These are phyloP conservation scores for honey bee (Apis mellifera) DNA, from an alignment of 1,140 invertebrate species.

Conservation along the genomic window Amel_HAv3.1 CM009937.2:10471001-10471500, in stretches of 20 bases:
- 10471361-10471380: constrained; percentile 48
- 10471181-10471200: too few relatives aligned
- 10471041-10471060: too few relatives aligned
- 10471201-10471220: background rate
- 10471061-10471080: too few relatives aligned
- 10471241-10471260: background rate
- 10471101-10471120: too few relatives aligned
- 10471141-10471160: too few relatives aligned
- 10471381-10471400: constrained; percentile 51
- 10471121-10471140: too few relatives aligned
- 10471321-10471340: constrained; percentile 16
- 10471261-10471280: background rate
- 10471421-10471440: constrained; percentile 43
- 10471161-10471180: too few relatives aligned
- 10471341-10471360: constrained; percentile 44
- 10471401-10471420: constrained; percentile 59
- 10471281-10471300: background rate
- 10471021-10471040: too few relatives aligned
- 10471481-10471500: background rate
- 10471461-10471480: constrained; percentile 23
- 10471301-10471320: constrained; percentile 19
- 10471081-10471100: too few relatives aligned
- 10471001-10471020: too few relatives aligned
- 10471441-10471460: constrained; percentile 20
- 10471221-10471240: background rate